A percentile compares a stretch with the other conserved stretches of the same genome.
phyloP scores from a whole-genome alignment of 2,113 vertebrate species.

The Melanerpes aurifrons region DNA sequence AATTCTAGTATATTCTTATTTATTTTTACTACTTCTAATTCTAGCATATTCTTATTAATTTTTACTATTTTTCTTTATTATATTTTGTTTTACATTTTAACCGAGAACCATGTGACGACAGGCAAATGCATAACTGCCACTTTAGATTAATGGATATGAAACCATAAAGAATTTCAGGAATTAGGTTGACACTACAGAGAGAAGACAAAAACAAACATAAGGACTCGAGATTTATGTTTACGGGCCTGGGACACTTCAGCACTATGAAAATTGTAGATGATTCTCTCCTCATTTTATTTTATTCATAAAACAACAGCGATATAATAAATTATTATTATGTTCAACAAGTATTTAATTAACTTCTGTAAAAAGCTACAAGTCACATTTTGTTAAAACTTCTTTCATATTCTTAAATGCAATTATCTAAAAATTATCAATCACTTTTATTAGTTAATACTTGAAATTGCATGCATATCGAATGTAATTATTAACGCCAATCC shows the following conservation, averaged over 20 bases:
- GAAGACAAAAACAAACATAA: not conserved
- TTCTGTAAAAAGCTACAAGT: conserved; percentile 71
- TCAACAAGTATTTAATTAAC: conserved; percentile 77
- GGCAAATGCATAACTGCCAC: conserved; percentile 17
- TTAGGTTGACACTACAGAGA: not conserved
- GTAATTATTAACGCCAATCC: conserved; percentile 77
- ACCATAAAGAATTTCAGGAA: conserved; percentile 23
- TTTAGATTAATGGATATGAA: conserved; percentile 10
- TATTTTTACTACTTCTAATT: not conserved
- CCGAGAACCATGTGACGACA: not conserved
- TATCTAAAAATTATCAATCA: conserved; percentile 82
- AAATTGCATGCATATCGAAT: conserved; percentile 72
- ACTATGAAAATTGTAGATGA: conserved; percentile 18
- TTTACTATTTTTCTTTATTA: not conserved
- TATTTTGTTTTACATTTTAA: not conserved
- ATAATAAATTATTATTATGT: conserved; percentile 70
- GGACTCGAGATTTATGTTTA: conserved; percentile 42
- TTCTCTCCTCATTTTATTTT: conserved; percentile 50
- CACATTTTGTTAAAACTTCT: conserved; percentile 75
- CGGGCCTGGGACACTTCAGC: not conserved
- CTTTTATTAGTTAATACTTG: conserved; percentile 81
- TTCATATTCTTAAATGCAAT: conserved; percentile 77
- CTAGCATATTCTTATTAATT: not conserved
- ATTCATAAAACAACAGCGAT: conserved; percentile 46
- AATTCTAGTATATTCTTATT: too few species aligned